Evolutionary conservation across 2,797 vertebrate species (phyloP), one percentile per base, ranked within the genome.

Genomic region (Philypnodon macrostomus): DNA sequence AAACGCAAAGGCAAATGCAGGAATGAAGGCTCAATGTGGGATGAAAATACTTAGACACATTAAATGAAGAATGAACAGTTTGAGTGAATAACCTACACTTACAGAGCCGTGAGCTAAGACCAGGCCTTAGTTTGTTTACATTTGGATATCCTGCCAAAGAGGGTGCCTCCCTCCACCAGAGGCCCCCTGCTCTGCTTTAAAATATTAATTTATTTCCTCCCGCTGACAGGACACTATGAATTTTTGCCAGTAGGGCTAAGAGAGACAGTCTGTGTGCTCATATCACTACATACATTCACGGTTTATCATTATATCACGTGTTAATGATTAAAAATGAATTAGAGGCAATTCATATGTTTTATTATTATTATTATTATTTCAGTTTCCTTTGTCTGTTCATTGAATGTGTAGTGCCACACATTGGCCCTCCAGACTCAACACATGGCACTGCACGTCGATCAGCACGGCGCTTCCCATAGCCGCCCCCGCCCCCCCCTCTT

Each of bases 121-220:
- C 58, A 51, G 58, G 30, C 52, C 1, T 4, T 0, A 15, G 51
- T 73, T 84, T 88, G 83, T 88, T 86, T 87, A 87, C 81, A 80
- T 81, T 77, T 77, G 68, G 70, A 87, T 78, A 81, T 87, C 87
- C 84, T 84, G 77, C 80, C 66, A 73, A 56, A 79, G 53, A 58
- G 74, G 67, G 69, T 77, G 38, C 79, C 77, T 80, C 79, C 79
- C 80, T 80, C 51, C 69, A 67, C 42, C 31, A 70, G 68, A 64
- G 65, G 36, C 64, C 66, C 73, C 60, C 49, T 36, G 15, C 5
- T 27, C 13, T 32, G 3, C 35, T 18, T 17, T 40, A 37, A 41
- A 44, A 48, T 54, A 62, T 45, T 31, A 7, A 58, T 65, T 53
- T 47, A 23, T 64, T 47, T 54, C 61, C 65, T 60, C 52, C 40